These are phyloP conservation scores for Drosophila pachea DNA, from an alignment of 1,140 invertebrate genomes.

Conservation along the genomic window DNA sequence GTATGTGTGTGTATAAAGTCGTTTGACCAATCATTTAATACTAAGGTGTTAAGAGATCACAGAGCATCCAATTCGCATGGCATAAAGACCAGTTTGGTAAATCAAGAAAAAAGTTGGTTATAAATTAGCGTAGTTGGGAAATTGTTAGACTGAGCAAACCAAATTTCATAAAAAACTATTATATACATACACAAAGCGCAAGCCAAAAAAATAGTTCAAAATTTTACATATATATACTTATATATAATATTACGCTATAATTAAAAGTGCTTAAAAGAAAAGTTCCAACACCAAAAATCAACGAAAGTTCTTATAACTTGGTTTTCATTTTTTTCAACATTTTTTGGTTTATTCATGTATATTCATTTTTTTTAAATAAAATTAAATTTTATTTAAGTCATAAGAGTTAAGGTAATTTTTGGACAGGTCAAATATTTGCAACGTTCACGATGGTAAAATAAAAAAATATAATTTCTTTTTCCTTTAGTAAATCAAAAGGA, in stretches of 20 bases:
- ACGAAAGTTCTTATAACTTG: constrained; percentile 43
- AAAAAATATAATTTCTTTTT: constrained; percentile 2
- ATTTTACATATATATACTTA: neutral
- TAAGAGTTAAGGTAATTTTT: constrained; percentile 52
- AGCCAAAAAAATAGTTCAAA: neutral
- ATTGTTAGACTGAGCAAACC: too few species aligned
- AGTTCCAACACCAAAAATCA: constrained; percentile 55
- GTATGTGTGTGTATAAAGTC: too few species aligned
- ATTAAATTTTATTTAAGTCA: constrained; percentile 71
- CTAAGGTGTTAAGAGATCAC: too few species aligned
- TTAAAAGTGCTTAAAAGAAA: constrained; percentile 1
- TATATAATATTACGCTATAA: neutral
- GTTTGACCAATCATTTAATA: too few species aligned
- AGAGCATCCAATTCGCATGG: too few species aligned
- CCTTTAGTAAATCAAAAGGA: constrained; percentile 32
- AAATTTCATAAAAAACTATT: too few species aligned
- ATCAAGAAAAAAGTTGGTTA: too few species aligned
- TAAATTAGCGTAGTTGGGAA: too few species aligned
- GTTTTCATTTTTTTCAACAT: constrained; percentile 33
- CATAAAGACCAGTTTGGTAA: too few species aligned
- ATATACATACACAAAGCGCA: neutral
- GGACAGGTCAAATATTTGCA: constrained; percentile 41
- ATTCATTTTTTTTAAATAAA: constrained; percentile 61
- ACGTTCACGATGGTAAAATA: neutral
- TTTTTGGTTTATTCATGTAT: constrained; percentile 63